Conservation (phyloP, 1,140 invertebrate species). For the Caerostris extrusa region DNA sequence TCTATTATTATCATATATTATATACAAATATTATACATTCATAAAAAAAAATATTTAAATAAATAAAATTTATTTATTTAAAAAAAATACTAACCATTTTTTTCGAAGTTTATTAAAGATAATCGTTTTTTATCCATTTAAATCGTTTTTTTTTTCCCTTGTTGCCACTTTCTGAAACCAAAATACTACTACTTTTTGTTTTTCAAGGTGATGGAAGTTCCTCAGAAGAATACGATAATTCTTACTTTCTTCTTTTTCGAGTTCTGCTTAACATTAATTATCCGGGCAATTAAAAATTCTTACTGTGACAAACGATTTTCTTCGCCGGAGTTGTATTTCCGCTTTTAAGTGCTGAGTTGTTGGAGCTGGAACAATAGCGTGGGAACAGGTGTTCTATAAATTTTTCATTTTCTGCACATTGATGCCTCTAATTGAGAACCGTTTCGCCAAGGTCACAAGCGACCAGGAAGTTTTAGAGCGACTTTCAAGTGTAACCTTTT, state of each 20-base stretch:
- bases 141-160: too few relatives aligned
- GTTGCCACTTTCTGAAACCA: not conserved
- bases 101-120: too few relatives aligned
- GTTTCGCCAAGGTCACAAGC: conserved; percentile 28
- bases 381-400: conserved; percentile 59
- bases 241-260: not conserved
- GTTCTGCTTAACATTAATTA: conserved; percentile 29
- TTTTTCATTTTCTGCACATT: conserved; percentile 31
- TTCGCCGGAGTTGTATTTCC: conserved; percentile 28
- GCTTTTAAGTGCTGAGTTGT: conserved; percentile 27
- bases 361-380: conserved; percentile 45
- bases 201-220: not conserved
- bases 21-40: too few relatives aligned
- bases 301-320: conserved; percentile 28
- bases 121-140: too few relatives aligned
- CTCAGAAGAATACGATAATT: not conserved
- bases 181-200: not conserved
- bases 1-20: too few relatives aligned
- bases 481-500: conserved; percentile 13
- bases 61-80: too few relatives aligned
- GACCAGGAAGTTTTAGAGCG: conserved; percentile 27
- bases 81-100: too few relatives aligned
- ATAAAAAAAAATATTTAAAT: too few relatives aligned
- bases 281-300: not conserved
- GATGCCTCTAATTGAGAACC: conserved; percentile 15